Percentiles rank a stretch among this genome's conserved stretches.
These are phyloP conservation scores for Aphelenchoides bicaudatus DNA, from an alignment of 2,888 invertebrate genomes.

Conservation along the genomic window DNA sequence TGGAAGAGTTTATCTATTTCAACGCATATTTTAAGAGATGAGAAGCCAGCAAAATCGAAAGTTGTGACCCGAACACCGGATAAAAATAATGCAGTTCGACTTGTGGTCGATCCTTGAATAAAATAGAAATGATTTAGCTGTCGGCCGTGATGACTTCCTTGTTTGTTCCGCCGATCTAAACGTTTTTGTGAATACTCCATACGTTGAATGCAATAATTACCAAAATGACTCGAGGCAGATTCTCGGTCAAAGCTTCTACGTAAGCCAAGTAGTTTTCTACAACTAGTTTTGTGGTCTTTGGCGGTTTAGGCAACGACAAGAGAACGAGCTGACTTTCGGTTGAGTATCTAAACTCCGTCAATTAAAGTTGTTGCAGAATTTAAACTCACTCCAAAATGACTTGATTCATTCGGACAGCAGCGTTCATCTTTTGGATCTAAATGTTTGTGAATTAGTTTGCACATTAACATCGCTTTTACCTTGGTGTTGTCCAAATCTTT, in stretches of 20 bases:
- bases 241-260: slow-evolving; percentile 93
- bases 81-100: neutral
- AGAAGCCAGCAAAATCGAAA: neutral
- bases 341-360: too few species aligned
- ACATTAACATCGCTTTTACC: slow-evolving; percentile 18
- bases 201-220: too few species aligned
- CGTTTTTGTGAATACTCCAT: too few species aligned
- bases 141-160: slow-evolving; percentile 98
- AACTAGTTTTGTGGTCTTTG: slow-evolving; percentile 27
- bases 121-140: slow-evolving; percentile 68
- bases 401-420: slow-evolving; percentile 77
- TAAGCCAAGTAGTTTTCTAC: slow-evolving; percentile 78
- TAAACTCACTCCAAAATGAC: slow-evolving; percentile 93
- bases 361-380: too few species aligned
- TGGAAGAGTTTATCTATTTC: too few species aligned
- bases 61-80: neutral
- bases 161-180: slow-evolving; percentile 86
- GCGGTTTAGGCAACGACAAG: slow-evolving; percentile 85
- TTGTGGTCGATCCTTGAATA: too few species aligned
- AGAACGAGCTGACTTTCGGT: slow-evolving; percentile 96
- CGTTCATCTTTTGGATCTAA: slow-evolving; percentile 41
- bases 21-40: too few species aligned
- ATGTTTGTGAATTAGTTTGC: slow-evolving; percentile 10
- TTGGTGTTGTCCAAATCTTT: slow-evolving; percentile 34
- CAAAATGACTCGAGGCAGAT: slow-evolving; percentile 70